Evolutionary conservation across 2,888 invertebrate genomes (phyloP), one percentile per base, ranked within the genome.

Genomic region (Dione vanillae): DNA sequence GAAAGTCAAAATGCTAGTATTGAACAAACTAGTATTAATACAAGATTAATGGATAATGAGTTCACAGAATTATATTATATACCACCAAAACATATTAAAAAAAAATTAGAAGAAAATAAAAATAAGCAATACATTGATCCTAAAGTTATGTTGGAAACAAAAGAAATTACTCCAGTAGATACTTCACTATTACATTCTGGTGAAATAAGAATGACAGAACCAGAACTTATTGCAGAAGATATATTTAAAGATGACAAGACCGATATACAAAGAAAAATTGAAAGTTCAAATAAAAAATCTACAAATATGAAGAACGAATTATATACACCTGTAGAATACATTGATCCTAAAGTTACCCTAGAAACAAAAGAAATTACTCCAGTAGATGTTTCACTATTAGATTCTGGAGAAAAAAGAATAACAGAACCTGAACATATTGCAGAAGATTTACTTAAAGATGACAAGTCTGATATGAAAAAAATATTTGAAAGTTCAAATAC

Each of bases 51-150:
- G 27, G 35, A 51, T 2, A 66, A 72, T 66, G 72, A 74, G 12
- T 74, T 72, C 41, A 67, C 74, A 27, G 77, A 78, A 52, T 76
- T 80, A 27, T 87, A 82, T 74, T 88, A 81, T 67, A 77, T 78
- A 65, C 80, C 80, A 27, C 79, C 83, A 45, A 86, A 81, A 80
- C 79, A 75, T 16, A 41, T n/a, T 8, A 64, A 62, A 56, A 47
- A 16, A 54, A 16, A 11, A 9, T 43, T 12, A 37, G 40, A 47
- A 47, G 47, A 64, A 27, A 12, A 40, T 11, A 14, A 11, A 20
- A 37, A 35, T 20, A 40, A 40, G 7, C 40, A 56, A 51, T 19
- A 69, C 16, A n/a, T 47, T 40, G 20, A 43, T 16, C 14, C 5
- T 40, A 49, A 62, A 49, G 16, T 16, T 16, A n/a, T 7, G 2